Evolutionary conservation across 2,113 vertebrate genomes (phyloP), one percentile per base, ranked within the genome.

Genomic region (Penelope pileata): DNA sequence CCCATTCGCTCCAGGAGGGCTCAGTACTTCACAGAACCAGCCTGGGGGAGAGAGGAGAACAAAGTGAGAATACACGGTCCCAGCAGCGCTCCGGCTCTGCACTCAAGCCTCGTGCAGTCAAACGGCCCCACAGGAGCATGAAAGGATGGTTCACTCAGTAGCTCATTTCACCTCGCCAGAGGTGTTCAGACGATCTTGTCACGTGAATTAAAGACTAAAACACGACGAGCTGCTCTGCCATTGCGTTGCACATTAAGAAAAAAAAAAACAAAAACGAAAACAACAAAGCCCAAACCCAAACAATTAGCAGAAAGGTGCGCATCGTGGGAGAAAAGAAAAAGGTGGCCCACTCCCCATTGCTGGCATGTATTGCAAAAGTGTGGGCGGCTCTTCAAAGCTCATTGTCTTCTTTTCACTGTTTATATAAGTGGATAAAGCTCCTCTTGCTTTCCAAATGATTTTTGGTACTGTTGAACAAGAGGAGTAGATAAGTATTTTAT

Each of bases 11-110:
- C 70, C 66, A 62, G 80, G 32, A 86, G 47, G 69, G 51, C 74
- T 92, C 77, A 93, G 29, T 74, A 83, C 86, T 91, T 93, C 90
- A 84, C 38, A 96, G 92, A 88, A 81, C 68, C 90, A 6, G 76
- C n/a, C 66, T 79, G 76, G 50, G 82, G 83, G 92, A 38, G 42
- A 84, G 58, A 69, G 30, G 40, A 95, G 47, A 97, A 90, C 82
- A 82, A 86, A 94, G 91, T 90, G 83, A 85, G 82, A 86, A 89
- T 83, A 59, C 83, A 56, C 48, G 56, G 81, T 66, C 83, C 74
- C 66, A 43, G 78, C 54, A 84, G 86, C 69, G 32, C 32, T 62
- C 66, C 62, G 62, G 40, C 77, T 74, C 43, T 40, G 83, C 91
- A 40, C 60, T 80, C 68, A 70, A 74, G 53, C 45, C 42, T 89